Conservation (phyloP, 2,888 invertebrate genomes). For the Julus scanicus region DNA sequence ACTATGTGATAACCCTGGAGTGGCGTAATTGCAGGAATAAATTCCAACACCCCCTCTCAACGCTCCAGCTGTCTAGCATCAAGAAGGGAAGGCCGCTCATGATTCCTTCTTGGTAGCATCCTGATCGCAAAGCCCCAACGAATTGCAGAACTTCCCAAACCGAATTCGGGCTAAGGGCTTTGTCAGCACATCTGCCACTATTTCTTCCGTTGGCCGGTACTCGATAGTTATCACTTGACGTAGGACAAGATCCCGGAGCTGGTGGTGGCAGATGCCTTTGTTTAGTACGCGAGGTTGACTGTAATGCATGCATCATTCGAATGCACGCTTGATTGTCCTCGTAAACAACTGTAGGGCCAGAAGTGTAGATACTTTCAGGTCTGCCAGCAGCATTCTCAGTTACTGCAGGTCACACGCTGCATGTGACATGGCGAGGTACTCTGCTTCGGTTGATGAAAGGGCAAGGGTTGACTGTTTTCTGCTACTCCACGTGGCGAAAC, state of each 20-base stretch:
- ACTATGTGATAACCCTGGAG: not conserved
- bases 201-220: not conserved
- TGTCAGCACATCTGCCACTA: not conserved
- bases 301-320: not conserved
- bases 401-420: not conserved
- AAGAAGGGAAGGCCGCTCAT: not conserved
- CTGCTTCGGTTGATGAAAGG: not conserved
- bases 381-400: constrained; percentile 17
- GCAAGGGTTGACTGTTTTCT: not conserved
- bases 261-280: constrained; percentile 2
- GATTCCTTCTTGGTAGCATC: not conserved
- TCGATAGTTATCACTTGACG: not conserved
- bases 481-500: not conserved
- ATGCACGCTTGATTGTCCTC: not conserved
- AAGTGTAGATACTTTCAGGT: not conserved
- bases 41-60: not conserved
- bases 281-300: not conserved
- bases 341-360: not conserved
- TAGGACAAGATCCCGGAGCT: not conserved
- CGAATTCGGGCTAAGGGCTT: not conserved
- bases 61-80: not conserved
- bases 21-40: not conserved
- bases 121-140: not conserved
- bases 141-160: not conserved
- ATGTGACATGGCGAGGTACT: constrained; percentile 17